A percentile compares a stretch with the other conserved stretches of the same genome.
These are phyloP conservation scores for Drosophila lacteicornis DNA, from an alignment of 1,140 invertebrate genomes.

Conservation along the genomic window DNA sequence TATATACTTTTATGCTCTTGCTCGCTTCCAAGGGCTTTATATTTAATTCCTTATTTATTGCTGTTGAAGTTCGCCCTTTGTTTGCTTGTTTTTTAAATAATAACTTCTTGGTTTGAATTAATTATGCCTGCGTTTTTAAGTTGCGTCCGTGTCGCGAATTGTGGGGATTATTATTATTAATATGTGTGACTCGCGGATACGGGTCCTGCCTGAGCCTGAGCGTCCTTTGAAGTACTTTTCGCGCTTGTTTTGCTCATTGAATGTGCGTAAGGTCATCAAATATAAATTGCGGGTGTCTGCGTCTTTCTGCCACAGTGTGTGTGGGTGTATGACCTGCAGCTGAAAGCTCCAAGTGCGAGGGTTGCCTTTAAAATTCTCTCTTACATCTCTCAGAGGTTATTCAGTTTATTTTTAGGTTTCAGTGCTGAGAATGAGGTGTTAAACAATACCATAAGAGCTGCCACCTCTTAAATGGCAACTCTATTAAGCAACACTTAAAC, in stretches of 20 bases:
- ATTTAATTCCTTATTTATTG: neutral
- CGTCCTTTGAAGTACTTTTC: conserved; percentile 36
- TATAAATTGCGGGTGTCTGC: conserved; percentile 59
- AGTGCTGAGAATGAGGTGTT: neutral
- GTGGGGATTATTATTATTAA: conserved; percentile 65
- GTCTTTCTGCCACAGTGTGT: conserved; percentile 3
- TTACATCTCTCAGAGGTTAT: neutral
- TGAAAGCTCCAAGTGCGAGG: conserved; percentile 22
- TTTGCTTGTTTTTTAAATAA: neutral
- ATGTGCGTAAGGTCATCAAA: conserved; percentile 66
- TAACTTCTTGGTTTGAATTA: conserved; percentile 50
- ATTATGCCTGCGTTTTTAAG: conserved; percentile 61
- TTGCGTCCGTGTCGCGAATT: conserved; percentile 24
- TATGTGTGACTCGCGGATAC: conserved; percentile 49
- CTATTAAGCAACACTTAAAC: no score
- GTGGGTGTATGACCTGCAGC: conserved; percentile 16
- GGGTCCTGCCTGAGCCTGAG: conserved; percentile 4
- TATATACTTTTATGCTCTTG: no score
- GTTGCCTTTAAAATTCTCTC: neutral
- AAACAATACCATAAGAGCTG: neutral
- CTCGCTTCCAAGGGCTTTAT: no score
- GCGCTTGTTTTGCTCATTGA: conserved; percentile 43
- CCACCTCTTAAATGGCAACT: neutral
- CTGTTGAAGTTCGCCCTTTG: neutral
- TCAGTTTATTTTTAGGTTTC: neutral